Base-by-base conservation (phyloP, 2,888 invertebrate species). In the Orgyia antiqua region DNA sequence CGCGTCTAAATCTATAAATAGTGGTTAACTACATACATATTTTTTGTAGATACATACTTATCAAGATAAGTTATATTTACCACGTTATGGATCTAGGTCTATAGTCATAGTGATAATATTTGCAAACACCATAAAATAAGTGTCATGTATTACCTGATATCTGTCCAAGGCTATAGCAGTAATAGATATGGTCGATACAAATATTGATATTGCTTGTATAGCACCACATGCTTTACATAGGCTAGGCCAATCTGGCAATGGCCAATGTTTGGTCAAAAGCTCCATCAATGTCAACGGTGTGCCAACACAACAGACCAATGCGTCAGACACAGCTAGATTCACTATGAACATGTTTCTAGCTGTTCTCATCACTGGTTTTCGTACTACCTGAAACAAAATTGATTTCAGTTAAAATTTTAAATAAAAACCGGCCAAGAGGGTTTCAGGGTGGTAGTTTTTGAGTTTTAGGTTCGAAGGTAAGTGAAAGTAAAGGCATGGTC, bases 151-250 rank as follows among this genome's bases (percentile, higher is more conserved):
- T 66, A 92, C 92, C 89, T 94, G 93, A 76, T 94, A 94, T 77
- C 94, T 87, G 64, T 94, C 94, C 68, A 94, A 83, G 13, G 94
- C 93, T 49, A 97, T 97, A 5, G 97, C 96, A 2, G 96, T 95
- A 52, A 97, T 97, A 45, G 95, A 94, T 63, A 97, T 94, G 1
- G 96, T 96, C 0, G 96, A 97, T 0, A 97, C 96, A 69, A 96
- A 97, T 51, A 96, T 94, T 58, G 95, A 96, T 42, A 94, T 93
- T 0, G 95, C 97, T 68, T 97, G 96, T 27, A 96, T 89, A 39
- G 93, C 92, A 0, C 94, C 94, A 45, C 95, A 93, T 45, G 95
- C 89, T 73, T 96, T 96, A 75, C 97, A 97, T 31, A 93, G 78
- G 45, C 92, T 87, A 2, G 89, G 90, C 75, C 93, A 90, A 56